These are phyloP conservation scores for Adelosebastes latens DNA, from an alignment of 2,797 vertebrate genomes.

Conservation along the genomic window DNA sequence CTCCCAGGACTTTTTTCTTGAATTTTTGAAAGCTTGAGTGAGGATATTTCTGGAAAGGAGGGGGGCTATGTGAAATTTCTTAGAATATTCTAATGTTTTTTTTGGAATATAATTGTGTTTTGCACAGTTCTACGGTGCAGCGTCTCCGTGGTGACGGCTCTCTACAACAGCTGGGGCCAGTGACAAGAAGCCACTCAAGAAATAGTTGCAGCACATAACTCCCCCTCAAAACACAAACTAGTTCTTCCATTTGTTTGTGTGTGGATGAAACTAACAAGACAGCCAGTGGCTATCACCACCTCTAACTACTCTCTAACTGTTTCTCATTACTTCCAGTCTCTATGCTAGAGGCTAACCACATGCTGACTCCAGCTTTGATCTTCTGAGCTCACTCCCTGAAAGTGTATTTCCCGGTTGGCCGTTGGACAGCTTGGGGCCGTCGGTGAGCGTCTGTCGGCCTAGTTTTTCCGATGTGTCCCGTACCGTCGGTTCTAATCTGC, in stretches of 20 bases:
- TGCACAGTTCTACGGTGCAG: neutral
- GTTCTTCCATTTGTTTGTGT: neutral
- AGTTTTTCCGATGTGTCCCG: too few relatives aligned
- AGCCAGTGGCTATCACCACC: too few relatives aligned
- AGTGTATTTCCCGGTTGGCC: neutral
- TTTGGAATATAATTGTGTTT: neutral
- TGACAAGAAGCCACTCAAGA: neutral
- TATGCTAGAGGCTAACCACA: neutral
- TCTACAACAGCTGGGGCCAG: neutral
- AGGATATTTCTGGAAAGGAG: neutral
- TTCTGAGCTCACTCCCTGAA: neutral
- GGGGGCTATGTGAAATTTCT: neutral
- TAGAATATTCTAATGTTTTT: neutral
- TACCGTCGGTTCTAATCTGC: too few relatives aligned
- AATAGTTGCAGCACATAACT: neutral
- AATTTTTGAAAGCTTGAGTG: neutral
- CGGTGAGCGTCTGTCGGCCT: too few relatives aligned
- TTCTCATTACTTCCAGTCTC: neutral
- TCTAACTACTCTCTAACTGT: too few relatives aligned
- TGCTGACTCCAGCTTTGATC: neutral
- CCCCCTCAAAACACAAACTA: neutral
- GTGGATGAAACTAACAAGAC: neutral
- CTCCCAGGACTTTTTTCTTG: neutral
- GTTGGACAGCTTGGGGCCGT: too few relatives aligned
- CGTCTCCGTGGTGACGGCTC: neutral